A percentile compares a stretch with the other conserved stretches of the same genome.
Conservation (phyloP, 1,140 invertebrate genomes). For the Hydropsyche tenuis region DNA sequence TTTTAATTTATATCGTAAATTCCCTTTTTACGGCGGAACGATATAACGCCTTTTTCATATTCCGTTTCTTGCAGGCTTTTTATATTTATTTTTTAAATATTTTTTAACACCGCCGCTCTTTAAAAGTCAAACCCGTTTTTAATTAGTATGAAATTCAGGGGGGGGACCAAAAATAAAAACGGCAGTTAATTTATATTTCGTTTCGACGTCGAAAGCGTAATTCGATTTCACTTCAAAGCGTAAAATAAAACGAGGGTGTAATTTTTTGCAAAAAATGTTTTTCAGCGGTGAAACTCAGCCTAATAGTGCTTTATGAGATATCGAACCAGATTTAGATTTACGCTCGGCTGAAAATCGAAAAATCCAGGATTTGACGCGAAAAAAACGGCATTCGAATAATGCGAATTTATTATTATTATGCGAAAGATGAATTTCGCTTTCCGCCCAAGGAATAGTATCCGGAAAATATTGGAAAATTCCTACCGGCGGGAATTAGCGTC, state of each 20-base stretch:
- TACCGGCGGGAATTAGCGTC: background rate
- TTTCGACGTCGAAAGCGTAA: too few relatives aligned
- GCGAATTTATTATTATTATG: slow-evolving; percentile 13
- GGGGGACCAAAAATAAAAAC: background rate
- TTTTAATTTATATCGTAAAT: slow-evolving; percentile 26
- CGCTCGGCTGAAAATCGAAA: background rate
- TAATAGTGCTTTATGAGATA: slow-evolving; percentile 32
- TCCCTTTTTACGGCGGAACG: slow-evolving; percentile 10
- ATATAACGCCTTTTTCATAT: slow-evolving; percentile 2
- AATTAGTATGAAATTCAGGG: background rate
- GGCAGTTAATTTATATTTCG: too few relatives aligned
- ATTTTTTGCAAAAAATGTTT: too few relatives aligned
- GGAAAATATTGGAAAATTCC: slow-evolving; percentile 13
- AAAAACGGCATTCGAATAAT: slow-evolving; percentile 15
- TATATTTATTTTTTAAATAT: background rate
- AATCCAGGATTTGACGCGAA: background rate
- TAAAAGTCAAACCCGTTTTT: slow-evolving; percentile 8
- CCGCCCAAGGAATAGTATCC: background rate
- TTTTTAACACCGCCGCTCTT: background rate
- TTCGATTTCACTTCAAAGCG: too few relatives aligned
- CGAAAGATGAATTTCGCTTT: background rate
- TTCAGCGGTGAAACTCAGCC: background rate
- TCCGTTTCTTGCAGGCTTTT: background rate
- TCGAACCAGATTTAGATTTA: slow-evolving; percentile 30
- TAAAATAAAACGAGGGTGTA: too few relatives aligned